phyloP scores from a whole-genome alignment of 2,888 invertebrate genomes.

The Drosophila falleni region DNA sequence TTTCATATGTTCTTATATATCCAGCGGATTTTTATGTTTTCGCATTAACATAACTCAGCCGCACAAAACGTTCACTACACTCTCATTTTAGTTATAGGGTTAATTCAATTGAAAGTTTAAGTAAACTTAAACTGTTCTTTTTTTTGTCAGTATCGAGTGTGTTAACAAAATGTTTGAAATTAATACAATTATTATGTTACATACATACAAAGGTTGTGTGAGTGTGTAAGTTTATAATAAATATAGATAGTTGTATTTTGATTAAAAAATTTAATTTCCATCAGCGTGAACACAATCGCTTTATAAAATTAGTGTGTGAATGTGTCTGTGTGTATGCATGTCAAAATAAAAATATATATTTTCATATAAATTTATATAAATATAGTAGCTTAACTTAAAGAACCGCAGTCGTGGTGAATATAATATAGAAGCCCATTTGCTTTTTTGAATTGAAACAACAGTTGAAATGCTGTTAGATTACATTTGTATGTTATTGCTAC shows the following conservation, averaged over 20 bases:
- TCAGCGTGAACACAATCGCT: constrained; percentile 38
- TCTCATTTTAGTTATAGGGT: constrained; percentile 44
- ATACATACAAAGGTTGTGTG: constrained; percentile 47
- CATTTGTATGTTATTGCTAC: constrained; percentile 60
- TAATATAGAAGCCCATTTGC: constrained; percentile 46
- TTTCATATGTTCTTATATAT: constrained; percentile 61
- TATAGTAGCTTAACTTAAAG: constrained; percentile 65
- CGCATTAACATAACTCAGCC: constrained; percentile 77
- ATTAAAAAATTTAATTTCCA: constrained; percentile 61
- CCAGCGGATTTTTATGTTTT: constrained; percentile 78
- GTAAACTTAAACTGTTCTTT: constrained; percentile 35
- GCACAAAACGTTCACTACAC: constrained; percentile 61
- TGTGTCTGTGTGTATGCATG: constrained; percentile 43
- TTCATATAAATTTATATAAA: constrained; percentile 30
- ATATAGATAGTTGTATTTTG: constrained; percentile 54
- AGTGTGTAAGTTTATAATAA: constrained; percentile 45
- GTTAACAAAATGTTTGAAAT: constrained; percentile 44
- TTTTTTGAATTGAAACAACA: constrained; percentile 19
- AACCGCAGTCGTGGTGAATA: constrained; percentile 68
- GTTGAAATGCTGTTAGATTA: constrained; percentile 68
- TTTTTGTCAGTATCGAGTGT: constrained; percentile 25
- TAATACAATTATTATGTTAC: constrained; percentile 45
- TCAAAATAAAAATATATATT: constrained; percentile 30
- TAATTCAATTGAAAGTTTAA: constrained; percentile 56
- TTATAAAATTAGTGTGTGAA: constrained; percentile 45